phyloP scores from a whole-genome alignment of 2,888 invertebrate genomes.

The Phorcus lineatus region DNA sequence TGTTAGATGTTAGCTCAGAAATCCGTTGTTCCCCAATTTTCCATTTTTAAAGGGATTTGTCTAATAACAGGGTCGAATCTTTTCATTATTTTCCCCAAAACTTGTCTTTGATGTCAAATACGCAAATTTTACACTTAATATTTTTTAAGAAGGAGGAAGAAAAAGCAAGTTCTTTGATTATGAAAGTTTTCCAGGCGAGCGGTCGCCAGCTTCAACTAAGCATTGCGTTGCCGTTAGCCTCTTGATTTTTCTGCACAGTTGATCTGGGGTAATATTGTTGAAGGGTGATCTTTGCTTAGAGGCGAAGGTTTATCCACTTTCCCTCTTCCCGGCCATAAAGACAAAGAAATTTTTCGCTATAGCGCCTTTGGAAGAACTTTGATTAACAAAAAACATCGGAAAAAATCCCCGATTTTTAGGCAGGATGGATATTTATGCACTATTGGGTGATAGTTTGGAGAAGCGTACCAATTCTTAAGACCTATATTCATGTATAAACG shows the following conservation, averaged over 20 bases:
- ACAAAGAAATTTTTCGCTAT: not conserved
- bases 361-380: not conserved
- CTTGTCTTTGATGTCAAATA: constrained; percentile 2
- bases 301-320: not conserved
- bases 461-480: too few species aligned
- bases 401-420: too few species aligned
- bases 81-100: not conserved
- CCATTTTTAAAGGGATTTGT: constrained; percentile 7
- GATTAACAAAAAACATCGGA: not conserved
- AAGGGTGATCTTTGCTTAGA: not conserved
- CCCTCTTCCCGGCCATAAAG: not conserved
- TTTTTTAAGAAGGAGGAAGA: not conserved
- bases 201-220: not conserved
- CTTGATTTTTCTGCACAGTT: not conserved
- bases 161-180: not conserved
- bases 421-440: too few species aligned
- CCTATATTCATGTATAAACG: too few species aligned
- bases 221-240: not conserved
- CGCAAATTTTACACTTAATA: constrained; percentile 20
- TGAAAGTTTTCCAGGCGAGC: not conserved
- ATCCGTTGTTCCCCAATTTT: not conserved
- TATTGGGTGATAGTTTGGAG: too few species aligned
- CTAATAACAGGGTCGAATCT: not conserved
- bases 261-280: not conserved
- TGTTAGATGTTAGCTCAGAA: not conserved